phyloP scores from a whole-genome alignment of 2,113 vertebrate genomes.

The Diglossa brunneiventris region DNA sequence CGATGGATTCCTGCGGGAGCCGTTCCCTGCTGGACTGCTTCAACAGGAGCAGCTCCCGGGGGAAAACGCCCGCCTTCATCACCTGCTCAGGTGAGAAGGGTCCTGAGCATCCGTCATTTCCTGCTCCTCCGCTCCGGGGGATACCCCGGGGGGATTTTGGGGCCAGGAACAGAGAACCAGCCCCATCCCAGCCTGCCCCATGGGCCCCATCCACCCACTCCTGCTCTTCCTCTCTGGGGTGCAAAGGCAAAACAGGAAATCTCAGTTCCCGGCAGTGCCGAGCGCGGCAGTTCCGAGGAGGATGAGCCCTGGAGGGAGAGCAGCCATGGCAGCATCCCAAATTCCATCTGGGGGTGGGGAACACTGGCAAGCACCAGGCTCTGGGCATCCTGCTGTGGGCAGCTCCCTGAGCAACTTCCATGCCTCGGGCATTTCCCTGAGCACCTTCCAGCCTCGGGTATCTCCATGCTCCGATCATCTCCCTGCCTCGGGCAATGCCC shows the following conservation, averaged over 20 bases:
- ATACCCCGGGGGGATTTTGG: not conserved
- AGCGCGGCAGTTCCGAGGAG: rapidly evolving
- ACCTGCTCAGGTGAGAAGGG: constrained; percentile 61
- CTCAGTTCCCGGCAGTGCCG: not conserved
- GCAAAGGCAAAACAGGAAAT: not conserved
- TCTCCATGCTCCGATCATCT: not conserved
- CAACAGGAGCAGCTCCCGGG: not conserved
- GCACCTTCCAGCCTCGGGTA: not conserved
- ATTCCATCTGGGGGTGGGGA: not conserved
- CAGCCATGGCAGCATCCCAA: not conserved
- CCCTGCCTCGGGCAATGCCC: too few species aligned
- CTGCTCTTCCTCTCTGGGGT: not conserved
- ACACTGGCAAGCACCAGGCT: not conserved
- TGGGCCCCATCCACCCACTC: not conserved
- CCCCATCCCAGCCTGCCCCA: not conserved
- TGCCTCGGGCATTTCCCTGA: not conserved
- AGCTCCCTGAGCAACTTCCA: not conserved
- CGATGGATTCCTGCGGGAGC: not conserved
- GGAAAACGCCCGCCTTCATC: not conserved
- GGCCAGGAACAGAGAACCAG: rapidly evolving
- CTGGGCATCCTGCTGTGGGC: too few species aligned
- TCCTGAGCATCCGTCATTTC: not conserved
- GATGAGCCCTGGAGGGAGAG: not conserved
- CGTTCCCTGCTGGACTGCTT: not conserved
- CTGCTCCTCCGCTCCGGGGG: rapidly evolving